These are phyloP conservation scores for Tangara arthus DNA, from an alignment of 2,797 vertebrate species.

Conservation along the genomic window DNA sequence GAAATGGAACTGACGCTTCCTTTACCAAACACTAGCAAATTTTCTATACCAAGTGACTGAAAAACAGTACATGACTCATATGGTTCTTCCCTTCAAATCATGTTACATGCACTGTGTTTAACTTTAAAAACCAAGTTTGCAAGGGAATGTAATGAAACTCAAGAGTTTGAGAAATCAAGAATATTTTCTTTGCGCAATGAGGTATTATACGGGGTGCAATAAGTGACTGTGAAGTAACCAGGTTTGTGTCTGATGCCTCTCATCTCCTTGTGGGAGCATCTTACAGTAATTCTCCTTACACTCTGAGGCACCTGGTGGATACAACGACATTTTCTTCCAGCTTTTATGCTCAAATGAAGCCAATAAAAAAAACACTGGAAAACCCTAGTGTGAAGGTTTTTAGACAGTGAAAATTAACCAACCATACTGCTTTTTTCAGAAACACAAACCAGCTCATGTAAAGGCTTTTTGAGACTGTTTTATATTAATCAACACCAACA, in stretches of 20 bases:
- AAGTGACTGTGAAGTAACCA: slow-evolving; percentile 4
- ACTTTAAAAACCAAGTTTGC: neutral
- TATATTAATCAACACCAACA: neutral
- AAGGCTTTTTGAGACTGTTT: neutral
- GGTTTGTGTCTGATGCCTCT: neutral
- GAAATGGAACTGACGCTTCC: neutral
- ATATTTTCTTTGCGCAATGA: neutral
- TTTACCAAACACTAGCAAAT: neutral
- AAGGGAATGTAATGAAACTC: neutral
- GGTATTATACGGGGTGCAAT: neutral
- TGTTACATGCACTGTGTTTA: neutral
- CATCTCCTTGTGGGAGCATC: neutral
- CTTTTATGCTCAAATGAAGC: neutral
- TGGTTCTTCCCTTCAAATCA: neutral
- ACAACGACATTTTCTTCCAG: neutral
- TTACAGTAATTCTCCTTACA: neutral
- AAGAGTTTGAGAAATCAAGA: neutral
- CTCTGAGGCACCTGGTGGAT: neutral
- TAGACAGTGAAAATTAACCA: neutral
- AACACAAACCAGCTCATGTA: neutral
- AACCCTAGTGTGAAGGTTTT: neutral
- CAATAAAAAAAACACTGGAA: neutral
- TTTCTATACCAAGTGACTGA: neutral
- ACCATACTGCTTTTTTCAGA: neutral
- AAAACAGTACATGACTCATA: neutral